A percentile compares a stretch with the other conserved stretches of the same genome.
Conservation (phyloP, 2,113 vertebrate genomes). For the Embiotoca jacksoni region DNA sequence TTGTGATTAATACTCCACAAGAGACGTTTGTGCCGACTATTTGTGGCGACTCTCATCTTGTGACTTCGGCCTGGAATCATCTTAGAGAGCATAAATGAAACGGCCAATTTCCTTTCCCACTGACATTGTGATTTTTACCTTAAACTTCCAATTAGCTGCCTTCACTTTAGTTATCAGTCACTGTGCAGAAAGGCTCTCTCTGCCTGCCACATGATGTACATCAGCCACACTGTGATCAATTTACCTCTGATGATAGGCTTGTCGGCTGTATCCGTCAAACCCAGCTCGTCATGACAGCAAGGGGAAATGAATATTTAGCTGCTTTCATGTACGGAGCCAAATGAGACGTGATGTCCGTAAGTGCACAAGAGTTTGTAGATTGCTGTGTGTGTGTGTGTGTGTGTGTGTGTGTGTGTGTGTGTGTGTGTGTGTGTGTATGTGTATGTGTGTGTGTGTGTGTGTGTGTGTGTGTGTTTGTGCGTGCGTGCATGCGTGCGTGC, state of each 20-base stretch:
- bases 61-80: conserved; percentile 41
- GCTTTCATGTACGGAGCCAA: conserved; percentile 12
- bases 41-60: conserved; percentile 15
- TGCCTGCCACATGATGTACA: conserved; percentile 39
- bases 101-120: conserved; percentile 67
- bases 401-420: too few relatives aligned
- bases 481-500: background rate
- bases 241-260: conserved; percentile 57
- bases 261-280: conserved; percentile 64
- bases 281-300: conserved; percentile 45
- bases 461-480: conserved; percentile 6
- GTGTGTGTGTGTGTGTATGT: too few relatives aligned
- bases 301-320: conserved; percentile 63
- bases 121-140: conserved; percentile 62
- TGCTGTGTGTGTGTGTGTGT: background rate
- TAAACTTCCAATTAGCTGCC: conserved; percentile 73
- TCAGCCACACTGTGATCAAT: conserved; percentile 64
- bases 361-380: conserved; percentile 12
- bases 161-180: conserved; percentile 71
- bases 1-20: conserved; percentile 43
- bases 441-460: too few relatives aligned
- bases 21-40: background rate
- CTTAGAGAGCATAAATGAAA: conserved; percentile 56
- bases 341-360: conserved; percentile 15
- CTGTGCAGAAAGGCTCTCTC: conserved; percentile 37